These are phyloP conservation scores for Harpalus rufipes DNA, from an alignment of 2,888 invertebrate species.

Conservation along the genomic window DNA sequence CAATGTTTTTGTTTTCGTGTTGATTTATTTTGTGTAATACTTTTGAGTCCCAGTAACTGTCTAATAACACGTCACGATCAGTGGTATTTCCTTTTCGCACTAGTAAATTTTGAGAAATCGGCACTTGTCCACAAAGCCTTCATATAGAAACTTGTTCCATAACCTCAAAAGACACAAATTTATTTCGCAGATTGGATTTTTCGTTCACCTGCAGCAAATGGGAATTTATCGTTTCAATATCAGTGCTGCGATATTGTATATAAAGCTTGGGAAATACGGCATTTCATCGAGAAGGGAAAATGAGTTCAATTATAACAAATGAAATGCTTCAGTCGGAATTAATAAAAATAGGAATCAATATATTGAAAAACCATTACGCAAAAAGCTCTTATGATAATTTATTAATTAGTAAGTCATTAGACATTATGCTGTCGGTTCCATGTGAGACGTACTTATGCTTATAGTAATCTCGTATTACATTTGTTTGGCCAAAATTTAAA, in stretches of 20 bases:
- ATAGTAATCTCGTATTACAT: too few relatives aligned
- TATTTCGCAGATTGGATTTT: constrained; percentile 53
- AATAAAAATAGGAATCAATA: not conserved
- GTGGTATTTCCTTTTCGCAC: constrained; percentile 11
- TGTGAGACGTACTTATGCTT: too few relatives aligned
- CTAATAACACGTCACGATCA: constrained; percentile 7
- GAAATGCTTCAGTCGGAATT: constrained; percentile 7
- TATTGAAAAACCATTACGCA: constrained; percentile 6
- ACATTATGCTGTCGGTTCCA: too few relatives aligned
- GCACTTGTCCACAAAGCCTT: constrained; percentile 36
- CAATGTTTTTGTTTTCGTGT: not conserved
- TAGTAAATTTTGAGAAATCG: constrained; percentile 47
- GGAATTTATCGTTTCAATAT: constrained; percentile 55
- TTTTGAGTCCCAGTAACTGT: not conserved
- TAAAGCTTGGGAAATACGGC: constrained; percentile 5
- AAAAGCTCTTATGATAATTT: not conserved
- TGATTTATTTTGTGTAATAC: not conserved
- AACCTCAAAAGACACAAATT: constrained; percentile 50
- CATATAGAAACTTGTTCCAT: constrained; percentile 33
- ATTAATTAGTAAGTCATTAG: not conserved
- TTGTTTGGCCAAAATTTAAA: too few relatives aligned
- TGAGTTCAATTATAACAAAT: constrained; percentile 29
- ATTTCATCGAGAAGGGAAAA: constrained; percentile 36
- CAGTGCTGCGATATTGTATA: constrained; percentile 36
- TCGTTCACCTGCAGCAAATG: constrained; percentile 47